These are phyloP conservation scores for Tanypteryx hageni DNA, from an alignment of 2,888 invertebrate genomes.

Conservation along the genomic window DNA sequence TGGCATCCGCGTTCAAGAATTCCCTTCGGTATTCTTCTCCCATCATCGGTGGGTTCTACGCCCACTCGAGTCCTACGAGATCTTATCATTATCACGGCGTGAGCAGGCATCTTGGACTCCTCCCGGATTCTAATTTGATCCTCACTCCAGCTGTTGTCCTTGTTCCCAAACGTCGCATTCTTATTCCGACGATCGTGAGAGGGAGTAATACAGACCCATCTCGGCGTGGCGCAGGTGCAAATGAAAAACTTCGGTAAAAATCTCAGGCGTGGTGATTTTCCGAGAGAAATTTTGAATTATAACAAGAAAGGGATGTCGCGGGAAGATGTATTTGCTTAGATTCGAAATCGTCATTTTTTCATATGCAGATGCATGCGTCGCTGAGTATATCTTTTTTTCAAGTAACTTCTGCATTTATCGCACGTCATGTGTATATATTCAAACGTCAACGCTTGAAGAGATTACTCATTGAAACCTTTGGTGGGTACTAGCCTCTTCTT, in stretches of 20 bases:
- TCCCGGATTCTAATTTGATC: conserved; percentile 8
- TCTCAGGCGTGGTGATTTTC: neutral
- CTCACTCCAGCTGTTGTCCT: conserved; percentile 3
- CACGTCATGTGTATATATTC: too few relatives aligned
- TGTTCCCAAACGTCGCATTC: conserved; percentile 5
- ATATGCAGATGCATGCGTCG: too few relatives aligned
- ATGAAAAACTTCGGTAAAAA: conserved; percentile 22
- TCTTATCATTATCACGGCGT: conserved; percentile 16
- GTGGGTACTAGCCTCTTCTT: too few relatives aligned
- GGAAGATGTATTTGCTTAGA: too few relatives aligned
- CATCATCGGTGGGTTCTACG: too few relatives aligned
- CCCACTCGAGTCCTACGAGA: neutral
- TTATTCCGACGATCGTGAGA: neutral
- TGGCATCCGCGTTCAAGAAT: neutral
- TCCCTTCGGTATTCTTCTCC: neutral
- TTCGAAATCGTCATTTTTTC: too few relatives aligned
- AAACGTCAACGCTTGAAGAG: too few relatives aligned
- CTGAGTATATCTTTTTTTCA: too few relatives aligned
- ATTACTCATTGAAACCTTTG: too few relatives aligned
- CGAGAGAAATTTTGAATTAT: neutral
- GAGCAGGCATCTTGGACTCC: neutral
- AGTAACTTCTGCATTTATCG: too few relatives aligned
- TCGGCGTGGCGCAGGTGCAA: neutral
- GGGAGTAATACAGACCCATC: neutral
- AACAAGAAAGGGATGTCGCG: too few relatives aligned